A percentile compares a stretch with the other conserved stretches of the same genome.
Evolutionary conservation across 2,888 invertebrate genomes (phyloP).

Genomic region (Eupsilia transversa): DNA sequence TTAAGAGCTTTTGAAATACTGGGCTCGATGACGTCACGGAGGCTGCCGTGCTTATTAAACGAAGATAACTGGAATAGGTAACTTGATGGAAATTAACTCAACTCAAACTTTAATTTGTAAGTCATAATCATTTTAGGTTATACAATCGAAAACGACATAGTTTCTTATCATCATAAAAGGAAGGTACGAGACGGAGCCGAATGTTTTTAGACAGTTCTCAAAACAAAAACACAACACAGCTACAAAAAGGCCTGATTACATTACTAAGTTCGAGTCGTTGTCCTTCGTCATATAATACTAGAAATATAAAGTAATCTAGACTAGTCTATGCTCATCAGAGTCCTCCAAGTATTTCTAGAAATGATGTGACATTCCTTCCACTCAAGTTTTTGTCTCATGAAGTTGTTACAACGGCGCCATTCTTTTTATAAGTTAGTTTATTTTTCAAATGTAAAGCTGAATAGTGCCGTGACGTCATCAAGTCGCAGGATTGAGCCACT

Average conservation of each 20-base stretch:
- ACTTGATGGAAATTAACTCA: neutral
- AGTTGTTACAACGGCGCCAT: constrained; percentile 6
- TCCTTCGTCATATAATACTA: constrained; percentile 1
- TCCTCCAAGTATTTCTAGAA: constrained; percentile 21
- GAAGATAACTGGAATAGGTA: constrained; percentile 4
- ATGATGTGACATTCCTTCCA: constrained; percentile 19
- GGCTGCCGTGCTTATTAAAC: constrained; percentile 22
- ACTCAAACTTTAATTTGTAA: constrained; percentile 14
- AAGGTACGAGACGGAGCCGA: neutral
- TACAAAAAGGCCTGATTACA: constrained; percentile 22
- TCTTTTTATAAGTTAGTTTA: constrained; percentile 22
- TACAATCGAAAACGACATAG: neutral
- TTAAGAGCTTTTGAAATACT: constrained; percentile 34
- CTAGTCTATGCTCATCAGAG: constrained; percentile 9
- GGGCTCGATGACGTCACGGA: constrained; percentile 21
- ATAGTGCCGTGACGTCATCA: constrained; percentile 40
- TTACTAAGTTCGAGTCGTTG: constrained; percentile 16
- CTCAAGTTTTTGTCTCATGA: constrained; percentile 27
- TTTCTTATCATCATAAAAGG: neutral
- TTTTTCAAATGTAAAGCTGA: constrained; percentile 26
- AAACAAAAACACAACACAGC: constrained; percentile 20
- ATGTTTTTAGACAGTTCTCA: neutral
- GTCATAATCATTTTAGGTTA: neutral
- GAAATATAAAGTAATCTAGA: constrained; percentile 35
- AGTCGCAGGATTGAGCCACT: constrained; percentile 5